Percentiles rank a stretch among this genome's conserved stretches.
Evolutionary conservation across 2,797 vertebrate species (phyloP).

Genomic region (Sebastes paucispinis): DNA sequence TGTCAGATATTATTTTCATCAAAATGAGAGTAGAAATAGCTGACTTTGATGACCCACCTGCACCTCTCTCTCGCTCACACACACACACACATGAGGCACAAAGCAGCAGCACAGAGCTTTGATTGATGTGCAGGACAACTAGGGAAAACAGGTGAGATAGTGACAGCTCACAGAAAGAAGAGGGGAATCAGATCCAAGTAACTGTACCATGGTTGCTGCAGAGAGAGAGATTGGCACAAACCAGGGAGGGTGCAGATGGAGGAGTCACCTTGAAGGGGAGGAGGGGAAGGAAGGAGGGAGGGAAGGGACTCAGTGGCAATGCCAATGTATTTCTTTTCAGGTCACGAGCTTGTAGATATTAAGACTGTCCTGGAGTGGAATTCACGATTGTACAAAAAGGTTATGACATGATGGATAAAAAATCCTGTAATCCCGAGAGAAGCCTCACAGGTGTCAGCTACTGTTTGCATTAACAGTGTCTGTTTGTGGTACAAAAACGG

Average conservation of each 20-base stretch:
- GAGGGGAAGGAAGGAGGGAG: constrained; percentile 36
- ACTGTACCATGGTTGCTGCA: constrained; percentile 49
- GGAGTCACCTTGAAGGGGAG: constrained; percentile 79
- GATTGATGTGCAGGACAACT: constrained; percentile 32
- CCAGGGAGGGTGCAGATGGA: constrained; percentile 76
- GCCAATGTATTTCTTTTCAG: constrained; percentile 63
- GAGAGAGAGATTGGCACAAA: constrained; percentile 63
- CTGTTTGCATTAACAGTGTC: not conserved
- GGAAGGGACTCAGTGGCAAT: constrained; percentile 35
- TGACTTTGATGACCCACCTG: constrained; percentile 11
- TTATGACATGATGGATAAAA: not conserved
- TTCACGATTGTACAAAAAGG: not conserved
- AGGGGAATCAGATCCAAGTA: constrained; percentile 23
- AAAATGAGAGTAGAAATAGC: constrained; percentile 18
- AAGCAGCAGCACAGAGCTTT: constrained; percentile 17
- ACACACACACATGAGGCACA: constrained; percentile 3
- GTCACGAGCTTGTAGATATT: constrained; percentile 45
- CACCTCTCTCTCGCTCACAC: not conserved
- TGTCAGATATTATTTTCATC: constrained; percentile 6
- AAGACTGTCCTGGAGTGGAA: not conserved
- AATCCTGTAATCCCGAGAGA: not conserved
- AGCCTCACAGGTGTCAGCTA: constrained; percentile 16
- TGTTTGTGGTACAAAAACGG: not conserved
- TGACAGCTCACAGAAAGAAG: constrained; percentile 27
- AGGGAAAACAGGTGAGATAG: constrained; percentile 43